phyloP scores from a whole-genome alignment of 2,113 vertebrate genomes.

The Pelodiscus sinensis region DNA sequence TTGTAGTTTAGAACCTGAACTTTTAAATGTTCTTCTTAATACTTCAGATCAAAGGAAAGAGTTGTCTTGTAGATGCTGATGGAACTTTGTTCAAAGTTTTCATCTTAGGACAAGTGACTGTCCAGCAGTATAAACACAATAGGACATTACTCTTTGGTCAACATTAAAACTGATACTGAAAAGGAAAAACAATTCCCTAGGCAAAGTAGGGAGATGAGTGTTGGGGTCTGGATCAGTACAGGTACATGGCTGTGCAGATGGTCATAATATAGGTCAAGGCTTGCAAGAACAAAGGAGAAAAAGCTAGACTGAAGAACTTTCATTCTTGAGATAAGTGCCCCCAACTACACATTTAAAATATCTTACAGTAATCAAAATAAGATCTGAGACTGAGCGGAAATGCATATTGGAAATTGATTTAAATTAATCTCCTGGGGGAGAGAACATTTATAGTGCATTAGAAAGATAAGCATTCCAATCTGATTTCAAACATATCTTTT shows the following conservation, averaged over 20 bases:
- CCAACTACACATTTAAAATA: neutral
- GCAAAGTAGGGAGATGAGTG: neutral
- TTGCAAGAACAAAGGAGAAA: neutral
- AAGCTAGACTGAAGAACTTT: accelerated
- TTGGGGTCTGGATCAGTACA: neutral
- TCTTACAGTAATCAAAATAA: constrained; percentile 9
- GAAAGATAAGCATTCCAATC: neutral
- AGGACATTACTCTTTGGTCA: neutral
- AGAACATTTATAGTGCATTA: neutral
- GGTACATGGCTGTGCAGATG: neutral
- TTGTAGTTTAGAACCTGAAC: neutral
- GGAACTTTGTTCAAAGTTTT: neutral
- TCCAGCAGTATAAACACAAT: too few relatives aligned
- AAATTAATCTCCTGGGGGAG: neutral
- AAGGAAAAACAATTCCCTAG: neutral
- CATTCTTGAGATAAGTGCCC: neutral
- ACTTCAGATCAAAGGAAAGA: neutral
- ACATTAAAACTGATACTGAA: neutral
- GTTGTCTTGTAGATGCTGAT: neutral
- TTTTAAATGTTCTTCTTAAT: neutral
- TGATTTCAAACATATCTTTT: neutral
- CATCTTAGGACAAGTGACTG: neutral
- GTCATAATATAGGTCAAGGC: neutral
- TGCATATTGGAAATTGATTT: neutral
- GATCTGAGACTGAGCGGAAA: neutral